Evolutionary conservation across 2,797 vertebrate species (phyloP).

Genomic region (Danio jaintianensis): DNA sequence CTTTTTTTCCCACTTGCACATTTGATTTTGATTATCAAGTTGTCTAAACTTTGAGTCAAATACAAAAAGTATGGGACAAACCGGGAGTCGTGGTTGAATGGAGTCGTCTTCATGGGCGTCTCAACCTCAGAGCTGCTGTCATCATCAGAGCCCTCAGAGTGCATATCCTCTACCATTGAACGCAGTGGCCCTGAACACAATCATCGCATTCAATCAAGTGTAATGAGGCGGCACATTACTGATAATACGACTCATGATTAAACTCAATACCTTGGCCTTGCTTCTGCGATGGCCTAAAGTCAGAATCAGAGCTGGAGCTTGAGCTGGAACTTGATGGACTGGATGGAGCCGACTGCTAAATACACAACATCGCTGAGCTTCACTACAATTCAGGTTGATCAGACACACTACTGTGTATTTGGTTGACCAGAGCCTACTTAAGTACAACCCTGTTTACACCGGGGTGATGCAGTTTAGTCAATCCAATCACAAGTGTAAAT

Average conservation of each 20-base stretch:
- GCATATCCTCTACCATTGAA: constrained; percentile 95
- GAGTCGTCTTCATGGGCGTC: constrained; percentile 85
- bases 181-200: constrained; percentile 80
- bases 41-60: background rate
- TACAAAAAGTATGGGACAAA: constrained; percentile 60
- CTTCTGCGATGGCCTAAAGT: constrained; percentile 95
- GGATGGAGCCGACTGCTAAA: constrained; percentile 86
- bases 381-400: background rate
- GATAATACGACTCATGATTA: background rate
- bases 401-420: no score
- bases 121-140: constrained; percentile 96
- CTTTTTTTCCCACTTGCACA: background rate
- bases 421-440: no score
- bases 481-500: no score
- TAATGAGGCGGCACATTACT: background rate
- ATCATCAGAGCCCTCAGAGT: constrained; percentile 91
- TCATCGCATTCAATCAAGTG: constrained; percentile 2
- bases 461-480: no score
- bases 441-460: no score
- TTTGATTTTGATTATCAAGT: background rate
- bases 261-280: constrained; percentile 88
- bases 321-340: constrained; percentile 94
- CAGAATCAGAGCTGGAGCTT: constrained; percentile 94
- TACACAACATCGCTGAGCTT: background rate
- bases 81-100: constrained; percentile 89